These are phyloP conservation scores for Cyanoderma ruficeps DNA, from an alignment of 2,113 vertebrate species.

Conservation along the genomic window DNA sequence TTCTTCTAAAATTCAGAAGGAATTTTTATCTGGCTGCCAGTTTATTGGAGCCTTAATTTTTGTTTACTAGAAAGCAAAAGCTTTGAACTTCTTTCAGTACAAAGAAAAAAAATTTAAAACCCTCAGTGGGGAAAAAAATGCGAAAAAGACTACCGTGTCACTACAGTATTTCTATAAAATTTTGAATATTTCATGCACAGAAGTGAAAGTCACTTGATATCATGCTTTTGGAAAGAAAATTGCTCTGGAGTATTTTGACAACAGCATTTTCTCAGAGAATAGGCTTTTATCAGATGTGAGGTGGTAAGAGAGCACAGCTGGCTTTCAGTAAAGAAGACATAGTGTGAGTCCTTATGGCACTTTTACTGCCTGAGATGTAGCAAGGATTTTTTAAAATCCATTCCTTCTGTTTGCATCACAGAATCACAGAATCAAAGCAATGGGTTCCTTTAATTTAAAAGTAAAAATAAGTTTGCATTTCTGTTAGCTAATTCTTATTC, in stretches of 20 bases:
- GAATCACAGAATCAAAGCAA: not conserved
- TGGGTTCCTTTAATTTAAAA: not conserved
- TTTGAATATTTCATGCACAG: not conserved
- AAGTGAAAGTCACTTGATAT: not conserved
- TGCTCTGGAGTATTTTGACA: not conserved
- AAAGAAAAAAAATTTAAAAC: not conserved
- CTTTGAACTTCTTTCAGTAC: not conserved
- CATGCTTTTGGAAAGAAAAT: not conserved
- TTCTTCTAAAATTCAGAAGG: not conserved
- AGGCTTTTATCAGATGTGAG: not conserved
- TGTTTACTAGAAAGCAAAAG: not conserved
- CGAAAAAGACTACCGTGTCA: not conserved
- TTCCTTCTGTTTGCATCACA: not conserved
- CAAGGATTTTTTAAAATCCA: not conserved
- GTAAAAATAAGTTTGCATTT: not conserved
- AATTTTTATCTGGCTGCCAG: not conserved
- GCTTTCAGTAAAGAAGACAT: not conserved
- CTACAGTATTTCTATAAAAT: not conserved
- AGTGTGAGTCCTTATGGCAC: not conserved
- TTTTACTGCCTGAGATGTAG: not conserved
- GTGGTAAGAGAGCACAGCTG: not conserved
- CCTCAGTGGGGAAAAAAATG: not conserved
- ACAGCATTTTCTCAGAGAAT: not conserved
- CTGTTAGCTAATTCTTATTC: not conserved
- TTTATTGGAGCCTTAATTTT: not conserved